Conservation (phyloP, 2,888 invertebrate genomes). For the Nomada goodeniana region DNA sequence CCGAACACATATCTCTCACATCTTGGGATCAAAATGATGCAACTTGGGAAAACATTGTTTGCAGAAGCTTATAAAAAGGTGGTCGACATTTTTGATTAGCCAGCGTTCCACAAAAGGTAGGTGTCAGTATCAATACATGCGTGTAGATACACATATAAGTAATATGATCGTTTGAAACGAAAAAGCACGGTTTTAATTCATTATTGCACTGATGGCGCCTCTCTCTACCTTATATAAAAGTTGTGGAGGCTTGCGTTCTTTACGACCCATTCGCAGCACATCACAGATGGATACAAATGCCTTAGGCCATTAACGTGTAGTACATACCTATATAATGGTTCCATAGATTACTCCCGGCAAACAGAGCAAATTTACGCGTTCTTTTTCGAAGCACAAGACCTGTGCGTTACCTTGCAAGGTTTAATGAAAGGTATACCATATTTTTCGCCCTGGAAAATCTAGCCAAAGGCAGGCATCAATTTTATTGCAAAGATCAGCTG, state of each 20-base stretch:
- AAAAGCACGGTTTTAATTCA: neutral
- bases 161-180: too few species aligned
- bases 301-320: conserved; percentile 49
- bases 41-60: too few species aligned
- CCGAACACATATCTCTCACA: too few species aligned
- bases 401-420: neutral
- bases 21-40: too few species aligned
- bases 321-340: conserved; percentile 58
- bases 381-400: conserved; percentile 24
- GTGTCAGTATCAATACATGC: too few species aligned
- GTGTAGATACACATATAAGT: too few species aligned
- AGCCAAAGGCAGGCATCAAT: neutral
- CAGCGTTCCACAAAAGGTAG: too few species aligned
- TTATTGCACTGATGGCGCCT: neutral
- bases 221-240: conserved; percentile 14
- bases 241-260: conserved; percentile 16
- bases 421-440: neutral
- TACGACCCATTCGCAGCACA: conserved; percentile 25
- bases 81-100: too few species aligned
- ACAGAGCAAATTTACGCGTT: conserved; percentile 46
- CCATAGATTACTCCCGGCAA: conserved; percentile 58
- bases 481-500: too few species aligned
- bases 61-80: too few species aligned
- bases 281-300: conserved; percentile 52
- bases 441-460: neutral